Evolutionary conservation across 92 coral and sea anemone genomes (phyloP).

Genomic region (Siderastrea siderea): DNA sequence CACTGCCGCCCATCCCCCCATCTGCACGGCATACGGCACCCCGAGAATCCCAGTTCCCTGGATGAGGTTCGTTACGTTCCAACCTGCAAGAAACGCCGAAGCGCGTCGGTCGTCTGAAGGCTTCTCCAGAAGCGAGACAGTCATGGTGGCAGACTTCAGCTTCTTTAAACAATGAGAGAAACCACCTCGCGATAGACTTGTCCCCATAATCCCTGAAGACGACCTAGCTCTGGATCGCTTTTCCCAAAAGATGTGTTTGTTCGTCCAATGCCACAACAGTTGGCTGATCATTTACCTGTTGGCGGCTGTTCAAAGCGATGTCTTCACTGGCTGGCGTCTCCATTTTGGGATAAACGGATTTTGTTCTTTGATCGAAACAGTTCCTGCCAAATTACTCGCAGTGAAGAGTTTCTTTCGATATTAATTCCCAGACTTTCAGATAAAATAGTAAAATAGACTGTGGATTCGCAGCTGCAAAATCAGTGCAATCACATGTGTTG

Average conservation of each 20-base stretch:
- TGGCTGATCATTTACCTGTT: background rate
- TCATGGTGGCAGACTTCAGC: conserved; percentile 71
- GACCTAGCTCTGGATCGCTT: background rate
- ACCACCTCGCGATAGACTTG: conserved; percentile 18
- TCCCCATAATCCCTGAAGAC: conserved; percentile 5
- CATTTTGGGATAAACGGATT: background rate
- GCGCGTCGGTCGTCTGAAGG: conserved; percentile 86
- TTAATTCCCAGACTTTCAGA: background rate
- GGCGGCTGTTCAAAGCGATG: conserved; percentile 20
- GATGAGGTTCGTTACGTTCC: conserved; percentile 87
- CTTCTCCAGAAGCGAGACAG: conserved; percentile 77
- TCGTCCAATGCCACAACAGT: conserved; percentile 36
- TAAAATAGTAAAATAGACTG: background rate
- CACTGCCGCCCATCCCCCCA: conserved; percentile 91
- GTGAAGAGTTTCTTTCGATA: background rate
- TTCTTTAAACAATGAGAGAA: conserved; percentile 66
- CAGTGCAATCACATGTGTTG: background rate
- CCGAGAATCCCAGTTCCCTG: conserved; percentile 90
- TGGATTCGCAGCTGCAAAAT: background rate
- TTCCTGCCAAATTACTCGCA: background rate
- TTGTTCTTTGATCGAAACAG: background rate
- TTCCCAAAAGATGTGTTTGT: conserved; percentile 26
- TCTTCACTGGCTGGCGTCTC: conserved; percentile 14
- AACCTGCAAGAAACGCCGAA: conserved; percentile 85
- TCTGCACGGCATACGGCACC: conserved; percentile 81